Conservation (phyloP, 2,113 vertebrate species). For the Ophthalmotilapia sp. region DNA sequence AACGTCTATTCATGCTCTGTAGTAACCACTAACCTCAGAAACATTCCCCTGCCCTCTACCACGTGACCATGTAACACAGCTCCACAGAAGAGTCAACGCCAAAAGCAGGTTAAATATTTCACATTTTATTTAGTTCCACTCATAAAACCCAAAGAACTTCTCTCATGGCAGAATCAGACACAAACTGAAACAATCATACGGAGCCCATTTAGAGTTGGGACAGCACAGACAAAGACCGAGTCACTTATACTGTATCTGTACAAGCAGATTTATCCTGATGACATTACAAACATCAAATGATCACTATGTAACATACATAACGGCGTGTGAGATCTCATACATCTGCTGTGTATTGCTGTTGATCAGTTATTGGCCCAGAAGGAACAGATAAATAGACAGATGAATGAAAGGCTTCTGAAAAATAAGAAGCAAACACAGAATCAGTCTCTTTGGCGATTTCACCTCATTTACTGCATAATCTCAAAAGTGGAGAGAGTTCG, state of each 20-base stretch:
- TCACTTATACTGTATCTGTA: conserved; percentile 4
- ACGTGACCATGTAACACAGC: not conserved
- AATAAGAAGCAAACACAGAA: conserved; percentile 75
- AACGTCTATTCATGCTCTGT: not conserved
- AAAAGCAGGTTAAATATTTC: conserved; percentile 48
- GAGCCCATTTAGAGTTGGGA: conserved; percentile 36
- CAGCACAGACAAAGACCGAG: conserved; percentile 20
- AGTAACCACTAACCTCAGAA: not conserved
- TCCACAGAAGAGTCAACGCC: not conserved
- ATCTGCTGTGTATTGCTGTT: conserved; percentile 30
- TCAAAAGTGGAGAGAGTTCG: not conserved
- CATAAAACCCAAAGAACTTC: conserved; percentile 44
- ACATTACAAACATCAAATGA: conserved; percentile 50
- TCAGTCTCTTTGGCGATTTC: conserved; percentile 51
- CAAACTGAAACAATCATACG: conserved; percentile 5
- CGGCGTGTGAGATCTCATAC: conserved; percentile 13
- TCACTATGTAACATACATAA: conserved; percentile 55
- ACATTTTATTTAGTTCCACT: conserved; percentile 69
- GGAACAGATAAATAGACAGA: conserved; percentile 47
- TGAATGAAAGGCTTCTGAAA: conserved; percentile 72
- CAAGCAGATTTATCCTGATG: conserved; percentile 42
- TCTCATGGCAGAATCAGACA: conserved; percentile 17
- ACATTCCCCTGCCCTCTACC: not conserved
- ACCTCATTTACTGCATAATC: conserved; percentile 21
- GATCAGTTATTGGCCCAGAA: conserved; percentile 35